Conservation (phyloP, 2,888 invertebrate species). For the Drosophila hamatofila region DNA sequence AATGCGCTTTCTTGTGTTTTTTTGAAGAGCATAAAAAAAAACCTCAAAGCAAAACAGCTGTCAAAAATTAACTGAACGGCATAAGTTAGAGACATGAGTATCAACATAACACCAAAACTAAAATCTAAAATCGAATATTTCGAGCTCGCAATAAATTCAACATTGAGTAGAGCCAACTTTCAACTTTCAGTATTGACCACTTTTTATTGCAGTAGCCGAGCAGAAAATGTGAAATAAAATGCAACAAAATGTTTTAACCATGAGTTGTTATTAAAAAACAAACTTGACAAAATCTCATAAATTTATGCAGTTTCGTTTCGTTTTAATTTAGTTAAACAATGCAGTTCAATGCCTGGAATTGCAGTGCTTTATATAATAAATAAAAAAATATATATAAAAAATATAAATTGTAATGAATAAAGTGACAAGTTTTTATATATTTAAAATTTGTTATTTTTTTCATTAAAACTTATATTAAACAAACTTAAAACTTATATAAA, state of each 20-base stretch:
- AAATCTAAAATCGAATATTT: too few relatives aligned
- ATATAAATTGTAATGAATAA: not conserved
- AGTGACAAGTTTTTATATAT: not conserved
- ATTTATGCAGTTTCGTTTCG: slow-evolving; percentile 61
- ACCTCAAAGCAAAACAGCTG: too few relatives aligned
- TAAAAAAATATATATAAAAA: not conserved
- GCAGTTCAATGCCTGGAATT: slow-evolving; percentile 6
- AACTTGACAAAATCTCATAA: slow-evolving; percentile 22
- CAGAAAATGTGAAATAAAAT: slow-evolving; percentile 40
- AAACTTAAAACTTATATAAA: too few relatives aligned
- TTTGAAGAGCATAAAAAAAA: too few relatives aligned
- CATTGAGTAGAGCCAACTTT: not conserved
- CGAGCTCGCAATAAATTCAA: not conserved
- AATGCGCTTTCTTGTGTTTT: too few relatives aligned
- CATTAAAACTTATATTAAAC: too few relatives aligned
- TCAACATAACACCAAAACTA: too few relatives aligned
- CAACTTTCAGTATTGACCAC: not conserved
- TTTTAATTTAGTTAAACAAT: slow-evolving; percentile 35
- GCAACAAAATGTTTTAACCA: slow-evolving; percentile 45
- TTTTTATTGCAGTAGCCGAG: not conserved
- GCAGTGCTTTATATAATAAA: not conserved
- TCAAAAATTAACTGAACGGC: too few relatives aligned
- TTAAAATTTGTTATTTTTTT: too few relatives aligned
- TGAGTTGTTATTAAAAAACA: not conserved
- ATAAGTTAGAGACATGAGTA: too few relatives aligned